Evolutionary conservation across 2,113 vertebrate species (phyloP), one percentile per base, ranked within the genome.

Genomic region (Eulacestoma nigropectus): DNA sequence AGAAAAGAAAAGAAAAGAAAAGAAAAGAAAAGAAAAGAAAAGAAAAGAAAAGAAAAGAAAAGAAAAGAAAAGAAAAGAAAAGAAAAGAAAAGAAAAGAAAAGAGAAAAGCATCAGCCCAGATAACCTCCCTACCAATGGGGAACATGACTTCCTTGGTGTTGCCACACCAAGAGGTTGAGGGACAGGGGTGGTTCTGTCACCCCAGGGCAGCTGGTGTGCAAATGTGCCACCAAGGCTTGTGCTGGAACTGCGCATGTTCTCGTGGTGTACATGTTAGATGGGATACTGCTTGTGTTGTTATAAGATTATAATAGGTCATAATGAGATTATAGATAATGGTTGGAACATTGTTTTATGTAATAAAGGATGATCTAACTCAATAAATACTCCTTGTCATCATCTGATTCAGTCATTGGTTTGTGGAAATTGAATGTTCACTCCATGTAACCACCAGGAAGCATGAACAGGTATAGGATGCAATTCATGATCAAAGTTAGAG

Each of bases 351-450:
- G 44, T 25, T 89, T 91, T 82, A 72, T 68, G 35, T 79, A 94
- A 93, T 85, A 91, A 95, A 75, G 62, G 39, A 72, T 76, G 15
- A 7, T 35, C 17, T 95, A 93, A 93, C 47, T 89, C 42, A 93
- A 87, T 93, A 87, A 93, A 91, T 91, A 47, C n/a, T 74, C 52
- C 25, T 67, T 84, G 65, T 82, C 29, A 2, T 91, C 44, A 41
- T 72, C 77, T 82, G 47, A 67, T 72, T 91, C 69, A 89, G 33
- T 15, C 39, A 32, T 17, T 4, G 10, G 30, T 70, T 60, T 94
- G 59, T 59, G 35, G 56, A 95, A 89, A 82, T 2, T 64, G 39
- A 89, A 32, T 12, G 16, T 65, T 86, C 57, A 56, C 52, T 93
- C 47, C 16, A 44, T 30, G 20, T 46, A 84, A 87, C n/a, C 70